A percentile compares a stretch with the other conserved stretches of the same genome.
These are phyloP conservation scores for Hirtodrosophila duncani DNA, from an alignment of 2,888 invertebrate species.

Conservation along the genomic window DNA sequence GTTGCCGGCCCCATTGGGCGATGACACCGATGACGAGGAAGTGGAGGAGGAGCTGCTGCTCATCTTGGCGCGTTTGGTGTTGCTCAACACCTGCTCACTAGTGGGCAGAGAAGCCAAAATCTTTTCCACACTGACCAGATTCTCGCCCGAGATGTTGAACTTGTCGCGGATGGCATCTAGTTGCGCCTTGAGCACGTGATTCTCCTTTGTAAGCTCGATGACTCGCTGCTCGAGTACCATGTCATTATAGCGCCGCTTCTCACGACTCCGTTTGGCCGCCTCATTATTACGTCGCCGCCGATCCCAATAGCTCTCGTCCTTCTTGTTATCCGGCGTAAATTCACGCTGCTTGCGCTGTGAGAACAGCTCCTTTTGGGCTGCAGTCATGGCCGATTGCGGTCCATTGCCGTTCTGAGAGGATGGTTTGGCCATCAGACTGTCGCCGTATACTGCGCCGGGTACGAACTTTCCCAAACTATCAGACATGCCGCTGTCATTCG, in stretches of 20 bases:
- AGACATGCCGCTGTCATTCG: slow-evolving; percentile 78
- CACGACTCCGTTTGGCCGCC: slow-evolving; percentile 97
- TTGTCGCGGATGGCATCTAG: slow-evolving; percentile 95
- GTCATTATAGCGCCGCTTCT: slow-evolving; percentile 96
- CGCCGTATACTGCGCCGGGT: slow-evolving; percentile 42
- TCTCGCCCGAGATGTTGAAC: slow-evolving; percentile 92
- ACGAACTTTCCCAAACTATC: slow-evolving; percentile 54
- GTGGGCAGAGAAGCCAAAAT: slow-evolving; percentile 91
- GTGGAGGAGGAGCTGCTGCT: slow-evolving; percentile 54
- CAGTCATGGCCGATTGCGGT: slow-evolving; percentile 50
- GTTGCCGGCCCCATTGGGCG: slow-evolving; percentile 5
- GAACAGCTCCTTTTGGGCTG: slow-evolving; percentile 88
- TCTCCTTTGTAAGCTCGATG: slow-evolving; percentile 95
- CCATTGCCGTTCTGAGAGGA: slow-evolving; percentile 40
- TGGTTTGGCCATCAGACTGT: slow-evolving; percentile 59
- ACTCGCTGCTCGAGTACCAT: slow-evolving; percentile 97
- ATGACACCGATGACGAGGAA: slow-evolving; percentile 27
- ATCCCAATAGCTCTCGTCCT: slow-evolving; percentile 99
- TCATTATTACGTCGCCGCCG: slow-evolving; percentile 96
- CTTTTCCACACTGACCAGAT: slow-evolving; percentile 91
- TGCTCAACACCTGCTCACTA: slow-evolving; percentile 90
- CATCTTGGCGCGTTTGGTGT: slow-evolving; percentile 84
- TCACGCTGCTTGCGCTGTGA: slow-evolving; percentile 95
- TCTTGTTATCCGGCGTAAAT: slow-evolving; percentile 97
- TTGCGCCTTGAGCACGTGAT: slow-evolving; percentile 95